phyloP scores from a whole-genome alignment of 2,797 vertebrate species.

The Schizothorax lantsangensis region DNA sequence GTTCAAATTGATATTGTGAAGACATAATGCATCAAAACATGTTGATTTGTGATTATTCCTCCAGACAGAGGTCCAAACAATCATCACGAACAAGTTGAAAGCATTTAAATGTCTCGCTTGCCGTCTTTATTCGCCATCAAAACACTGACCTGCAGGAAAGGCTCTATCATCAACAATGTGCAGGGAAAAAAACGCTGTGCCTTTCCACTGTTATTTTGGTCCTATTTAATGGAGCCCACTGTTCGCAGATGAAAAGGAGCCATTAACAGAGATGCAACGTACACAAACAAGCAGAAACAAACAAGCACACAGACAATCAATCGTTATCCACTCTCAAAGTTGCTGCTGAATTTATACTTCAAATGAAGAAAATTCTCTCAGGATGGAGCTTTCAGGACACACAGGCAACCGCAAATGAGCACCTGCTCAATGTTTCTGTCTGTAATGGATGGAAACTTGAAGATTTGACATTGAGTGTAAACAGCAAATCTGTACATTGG shows the following conservation, averaged over 20 bases:
- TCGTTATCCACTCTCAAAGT: slow-evolving; percentile 51
- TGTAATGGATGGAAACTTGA: slow-evolving; percentile 54
- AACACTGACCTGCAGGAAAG: slow-evolving; percentile 42
- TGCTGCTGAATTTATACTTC: slow-evolving; percentile 52
- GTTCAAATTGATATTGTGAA: slow-evolving; percentile 22
- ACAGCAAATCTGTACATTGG: slow-evolving; percentile 51
- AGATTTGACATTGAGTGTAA: slow-evolving; percentile 40
- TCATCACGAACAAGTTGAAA: slow-evolving; percentile 30
- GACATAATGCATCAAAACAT: slow-evolving; percentile 15
- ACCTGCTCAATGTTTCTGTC: slow-evolving; percentile 44
- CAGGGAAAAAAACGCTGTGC: slow-evolving; percentile 2
- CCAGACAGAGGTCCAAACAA: slow-evolving; percentile 1
- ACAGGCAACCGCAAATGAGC: slow-evolving; percentile 50
- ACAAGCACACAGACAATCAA: slow-evolving; percentile 47
- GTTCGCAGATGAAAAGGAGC: slow-evolving; percentile 47
- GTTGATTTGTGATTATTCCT: slow-evolving; percentile 27
- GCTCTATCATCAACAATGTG: slow-evolving; percentile 46
- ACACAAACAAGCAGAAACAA: slow-evolving; percentile 44
- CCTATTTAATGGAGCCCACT: slow-evolving; percentile 54
- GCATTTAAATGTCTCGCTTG: slow-evolving; percentile 35
- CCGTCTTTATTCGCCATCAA: slow-evolving; percentile 9
- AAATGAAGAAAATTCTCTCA: slow-evolving; percentile 51
- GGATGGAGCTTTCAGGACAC: slow-evolving; percentile 38
- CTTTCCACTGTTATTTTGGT: slow-evolving; percentile 48
- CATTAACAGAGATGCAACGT: slow-evolving; percentile 52